phyloP scores from a whole-genome alignment of 2,113 vertebrate species.

The Sceloporus undulatus region DNA sequence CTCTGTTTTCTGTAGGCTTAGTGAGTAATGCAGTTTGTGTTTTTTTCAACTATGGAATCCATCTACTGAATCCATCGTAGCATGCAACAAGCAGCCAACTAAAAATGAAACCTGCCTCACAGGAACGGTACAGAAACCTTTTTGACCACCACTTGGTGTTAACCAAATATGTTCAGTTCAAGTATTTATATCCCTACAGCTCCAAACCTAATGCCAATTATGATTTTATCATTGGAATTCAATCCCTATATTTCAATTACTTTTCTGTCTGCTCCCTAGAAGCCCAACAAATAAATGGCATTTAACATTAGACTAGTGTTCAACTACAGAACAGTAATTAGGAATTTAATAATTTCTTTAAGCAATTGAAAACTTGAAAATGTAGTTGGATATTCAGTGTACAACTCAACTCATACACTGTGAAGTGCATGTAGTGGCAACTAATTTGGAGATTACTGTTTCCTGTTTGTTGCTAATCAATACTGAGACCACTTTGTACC shows the following conservation, averaged over 20 bases:
- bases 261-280: not conserved
- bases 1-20: conserved; percentile 56
- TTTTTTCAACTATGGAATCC: not conserved
- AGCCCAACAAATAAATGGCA: not conserved
- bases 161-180: not conserved
- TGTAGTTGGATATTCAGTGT: not conserved
- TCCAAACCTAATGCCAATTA: not conserved
- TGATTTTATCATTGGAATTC: not conserved
- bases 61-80: conserved; percentile 22
- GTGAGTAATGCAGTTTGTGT: conserved; percentile 31
- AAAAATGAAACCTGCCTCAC: conserved; percentile 27
- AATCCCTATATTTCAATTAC: not conserved
- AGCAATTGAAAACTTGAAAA: conserved; percentile 15
- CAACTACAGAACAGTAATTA: not conserved
- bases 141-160: not conserved
- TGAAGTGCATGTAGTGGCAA: conserved; percentile 57
- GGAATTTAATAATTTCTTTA: conserved; percentile 11
- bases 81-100: conserved; percentile 42
- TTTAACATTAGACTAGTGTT: not conserved
- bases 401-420: conserved; percentile 46
- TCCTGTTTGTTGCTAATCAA: conserved; percentile 58
- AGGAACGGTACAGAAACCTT: conserved; percentile 8
- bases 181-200: not conserved
- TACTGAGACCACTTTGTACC: conserved; percentile 48
- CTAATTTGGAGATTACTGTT: conserved; percentile 66